Percentiles rank a stretch among this genome's conserved stretches.
Conservation (phyloP, 1,140 invertebrate genomes). For the Melitaea cinxia region DNA sequence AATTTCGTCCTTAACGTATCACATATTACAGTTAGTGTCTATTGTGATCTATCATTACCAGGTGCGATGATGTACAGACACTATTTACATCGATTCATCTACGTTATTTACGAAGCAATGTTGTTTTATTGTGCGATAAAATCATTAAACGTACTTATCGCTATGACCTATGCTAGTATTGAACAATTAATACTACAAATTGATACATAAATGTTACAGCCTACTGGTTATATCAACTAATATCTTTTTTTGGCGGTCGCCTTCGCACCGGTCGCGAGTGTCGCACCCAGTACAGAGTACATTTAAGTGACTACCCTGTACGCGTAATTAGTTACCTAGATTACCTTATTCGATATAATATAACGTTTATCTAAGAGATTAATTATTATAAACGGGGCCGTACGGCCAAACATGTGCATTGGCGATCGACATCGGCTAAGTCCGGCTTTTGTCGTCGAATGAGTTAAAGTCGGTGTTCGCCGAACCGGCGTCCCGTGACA, state of each 20-base stretch:
- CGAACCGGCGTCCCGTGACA: not conserved
- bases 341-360: conserved; percentile 67
- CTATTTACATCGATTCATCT: conserved; percentile 41
- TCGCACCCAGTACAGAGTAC: conserved; percentile 73
- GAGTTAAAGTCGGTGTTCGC: not conserved
- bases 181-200: conserved; percentile 32
- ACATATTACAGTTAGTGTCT: conserved; percentile 32
- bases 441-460: not conserved
- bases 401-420: conserved; percentile 48
- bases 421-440: conserved; percentile 36
- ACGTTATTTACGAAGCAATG: conserved; percentile 37
- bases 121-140: conserved; percentile 40
- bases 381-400: conserved; percentile 54
- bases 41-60: conserved; percentile 34
- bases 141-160: conserved; percentile 39
- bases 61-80: conserved; percentile 38
- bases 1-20: conserved; percentile 28
- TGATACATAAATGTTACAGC: conserved; percentile 32
- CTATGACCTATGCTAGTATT: conserved; percentile 31
- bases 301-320: conserved; percentile 79
- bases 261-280: conserved; percentile 48
- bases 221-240: conserved; percentile 24
- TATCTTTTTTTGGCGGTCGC: conserved; percentile 20
- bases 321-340: conserved; percentile 72
- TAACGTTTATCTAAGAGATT: conserved; percentile 73